Conservation (phyloP, 1,140 invertebrate genomes). For the Zaprionus tsacasi region DNA sequence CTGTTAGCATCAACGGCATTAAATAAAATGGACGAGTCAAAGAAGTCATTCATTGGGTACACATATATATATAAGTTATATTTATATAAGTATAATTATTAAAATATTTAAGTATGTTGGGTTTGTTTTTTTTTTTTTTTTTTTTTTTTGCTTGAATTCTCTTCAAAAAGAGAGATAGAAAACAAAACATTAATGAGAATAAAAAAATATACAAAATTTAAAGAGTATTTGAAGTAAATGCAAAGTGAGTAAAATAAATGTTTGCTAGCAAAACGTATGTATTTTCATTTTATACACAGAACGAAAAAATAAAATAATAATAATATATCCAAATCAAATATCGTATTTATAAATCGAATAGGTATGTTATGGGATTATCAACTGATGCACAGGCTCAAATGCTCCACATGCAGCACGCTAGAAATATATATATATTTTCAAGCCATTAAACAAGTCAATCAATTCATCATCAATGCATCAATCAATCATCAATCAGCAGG, state of each 20-base stretch:
- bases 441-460: conserved; percentile 45
- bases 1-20: conserved; percentile 83
- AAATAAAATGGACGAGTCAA: conserved; percentile 84
- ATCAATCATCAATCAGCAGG: conserved; percentile 28
- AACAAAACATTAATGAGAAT: conserved; percentile 35
- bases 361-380: conserved; percentile 29
- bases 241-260: conserved; percentile 36
- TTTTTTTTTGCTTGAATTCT: conserved; percentile 35
- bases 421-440: conserved; percentile 27
- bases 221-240: conserved; percentile 41
- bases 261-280: conserved; percentile 19
- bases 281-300: not conserved
- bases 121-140: conserved; percentile 1
- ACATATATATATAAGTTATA: conserved; percentile 65
- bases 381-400: conserved; percentile 54
- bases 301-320: conserved; percentile 11
- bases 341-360: not conserved
- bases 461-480: conserved; percentile 42
- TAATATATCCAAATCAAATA: conserved; percentile 17
- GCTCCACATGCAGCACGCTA: conserved; percentile 58
- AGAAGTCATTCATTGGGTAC: conserved; percentile 83
- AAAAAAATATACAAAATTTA: conserved; percentile 19
- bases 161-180: conserved; percentile 24
- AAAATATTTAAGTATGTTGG: conserved; percentile 41
- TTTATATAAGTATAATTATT: conserved; percentile 58